These are phyloP conservation scores for Actinernus sp. DNA, from an alignment of 92 coral and sea anemone species.

Conservation along the genomic window DNA sequence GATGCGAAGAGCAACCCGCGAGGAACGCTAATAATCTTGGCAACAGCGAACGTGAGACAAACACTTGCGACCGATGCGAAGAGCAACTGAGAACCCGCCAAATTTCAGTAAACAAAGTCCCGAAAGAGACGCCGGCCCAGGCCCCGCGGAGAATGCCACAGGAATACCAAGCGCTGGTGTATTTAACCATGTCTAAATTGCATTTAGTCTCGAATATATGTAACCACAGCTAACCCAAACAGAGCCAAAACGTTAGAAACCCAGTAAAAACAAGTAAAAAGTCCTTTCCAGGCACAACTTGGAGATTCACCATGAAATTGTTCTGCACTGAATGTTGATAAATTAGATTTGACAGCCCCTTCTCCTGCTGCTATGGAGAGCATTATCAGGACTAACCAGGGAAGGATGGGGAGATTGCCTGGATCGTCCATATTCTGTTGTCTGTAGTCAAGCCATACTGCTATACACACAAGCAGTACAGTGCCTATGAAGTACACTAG, in stretches of 20 bases:
- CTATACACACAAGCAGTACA: conserved; percentile 53
- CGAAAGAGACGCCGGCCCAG: too few species aligned
- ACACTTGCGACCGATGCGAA: too few species aligned
- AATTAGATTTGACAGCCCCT: conserved; percentile 90
- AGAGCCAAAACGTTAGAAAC: conserved; percentile 79
- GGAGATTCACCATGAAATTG: conserved; percentile 80
- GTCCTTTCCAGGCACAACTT: conserved; percentile 47
- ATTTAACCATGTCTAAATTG: too few species aligned
- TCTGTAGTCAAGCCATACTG: conserved; percentile 71
- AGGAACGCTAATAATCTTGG: too few species aligned
- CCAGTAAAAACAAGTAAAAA: conserved; percentile 91
- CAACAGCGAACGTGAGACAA: too few species aligned
- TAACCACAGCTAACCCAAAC: conserved; percentile 65
- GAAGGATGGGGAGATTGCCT: conserved; percentile 41
- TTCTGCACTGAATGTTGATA: conserved; percentile 94
- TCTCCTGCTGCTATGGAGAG: conserved; percentile 79
- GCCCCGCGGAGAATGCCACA: too few species aligned
- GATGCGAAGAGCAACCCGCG: too few species aligned
- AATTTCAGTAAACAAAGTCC: too few species aligned
- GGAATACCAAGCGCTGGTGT: too few species aligned
- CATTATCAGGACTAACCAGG: conserved; percentile 66
- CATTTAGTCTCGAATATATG: too few species aligned
- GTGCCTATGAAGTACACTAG: conserved; percentile 83
- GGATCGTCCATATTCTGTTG: conserved; percentile 20
- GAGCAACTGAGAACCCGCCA: too few species aligned